Conservation (phyloP, 2,797 vertebrate species). For the Sebastes iracundus region DNA sequence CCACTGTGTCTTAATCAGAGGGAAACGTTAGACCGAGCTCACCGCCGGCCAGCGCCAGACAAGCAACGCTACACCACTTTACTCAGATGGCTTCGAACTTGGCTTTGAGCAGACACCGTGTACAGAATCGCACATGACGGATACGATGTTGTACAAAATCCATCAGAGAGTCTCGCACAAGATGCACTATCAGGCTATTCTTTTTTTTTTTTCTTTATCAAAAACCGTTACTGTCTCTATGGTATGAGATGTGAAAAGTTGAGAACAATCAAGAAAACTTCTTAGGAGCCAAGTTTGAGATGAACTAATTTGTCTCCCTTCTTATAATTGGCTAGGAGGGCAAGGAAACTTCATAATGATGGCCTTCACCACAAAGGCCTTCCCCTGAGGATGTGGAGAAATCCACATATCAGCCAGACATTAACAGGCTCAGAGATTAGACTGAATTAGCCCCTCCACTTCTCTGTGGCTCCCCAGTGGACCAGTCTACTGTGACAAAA, state of each 20-base stretch:
- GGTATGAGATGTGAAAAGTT: slow-evolving; percentile 63
- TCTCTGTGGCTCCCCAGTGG: slow-evolving; percentile 65
- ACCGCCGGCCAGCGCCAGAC: slow-evolving; percentile 60
- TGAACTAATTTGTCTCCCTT: slow-evolving; percentile 70
- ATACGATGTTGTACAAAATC: slow-evolving; percentile 32
- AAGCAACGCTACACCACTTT: slow-evolving; percentile 49
- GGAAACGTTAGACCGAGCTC: slow-evolving; percentile 64
- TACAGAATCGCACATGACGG: slow-evolving; percentile 36
- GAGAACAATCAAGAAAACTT: slow-evolving; percentile 69
- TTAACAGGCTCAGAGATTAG: slow-evolving; percentile 81
- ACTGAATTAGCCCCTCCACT: slow-evolving; percentile 80
- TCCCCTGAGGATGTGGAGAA: slow-evolving; percentile 74
- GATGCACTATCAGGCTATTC: slow-evolving; percentile 14
- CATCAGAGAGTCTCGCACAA: slow-evolving; percentile 16
- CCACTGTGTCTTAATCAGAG: slow-evolving; percentile 80
- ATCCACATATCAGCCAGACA: slow-evolving; percentile 82
- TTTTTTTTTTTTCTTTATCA: slow-evolving; percentile 24
- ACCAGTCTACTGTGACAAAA: slow-evolving; percentile 73
- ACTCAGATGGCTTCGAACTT: slow-evolving; percentile 31
- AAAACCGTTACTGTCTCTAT: slow-evolving; percentile 18
- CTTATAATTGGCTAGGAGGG: slow-evolving; percentile 80
- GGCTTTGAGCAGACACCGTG: slow-evolving; percentile 42
- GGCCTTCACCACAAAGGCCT: slow-evolving; percentile 80
- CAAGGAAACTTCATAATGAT: slow-evolving; percentile 78
- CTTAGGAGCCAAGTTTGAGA: slow-evolving; percentile 63